A percentile compares a stretch with the other conserved stretches of the same genome.
phyloP scores from a whole-genome alignment of 2,797 vertebrate genomes.

The Lagocephalus sceleratus region DNA sequence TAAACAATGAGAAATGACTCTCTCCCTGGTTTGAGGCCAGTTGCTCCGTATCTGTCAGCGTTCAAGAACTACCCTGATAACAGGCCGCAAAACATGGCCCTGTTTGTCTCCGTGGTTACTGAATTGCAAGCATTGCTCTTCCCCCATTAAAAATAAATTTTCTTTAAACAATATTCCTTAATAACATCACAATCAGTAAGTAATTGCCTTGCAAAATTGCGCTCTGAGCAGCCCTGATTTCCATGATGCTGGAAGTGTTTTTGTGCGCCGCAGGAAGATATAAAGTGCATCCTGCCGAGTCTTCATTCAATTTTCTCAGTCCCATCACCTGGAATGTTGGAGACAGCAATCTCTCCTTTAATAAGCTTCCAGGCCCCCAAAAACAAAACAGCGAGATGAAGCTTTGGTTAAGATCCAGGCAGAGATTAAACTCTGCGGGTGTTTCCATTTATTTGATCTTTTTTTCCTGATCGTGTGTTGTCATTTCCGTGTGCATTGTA shows the following conservation, averaged over 20 bases:
- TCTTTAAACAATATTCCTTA: not conserved
- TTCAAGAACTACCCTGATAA: no score
- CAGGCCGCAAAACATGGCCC: no score
- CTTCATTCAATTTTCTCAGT: conserved; percentile 45
- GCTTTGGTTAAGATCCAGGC: conserved; percentile 37
- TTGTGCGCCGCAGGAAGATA: conserved; percentile 8
- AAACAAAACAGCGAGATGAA: conserved; percentile 17
- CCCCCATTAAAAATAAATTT: not conserved
- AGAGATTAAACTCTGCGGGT: conserved; percentile 37
- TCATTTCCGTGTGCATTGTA: conserved; percentile 9
- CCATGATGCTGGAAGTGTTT: conserved; percentile 18
- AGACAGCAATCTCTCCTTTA: conserved; percentile 27
- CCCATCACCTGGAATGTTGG: conserved; percentile 33
- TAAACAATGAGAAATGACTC: conserved; percentile 20
- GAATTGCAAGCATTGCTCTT: not conserved
- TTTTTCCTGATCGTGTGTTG: conserved; percentile 2
- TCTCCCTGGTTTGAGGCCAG: not conserved
- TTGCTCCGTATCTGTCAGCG: no score
- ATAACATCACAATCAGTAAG: conserved; percentile 13
- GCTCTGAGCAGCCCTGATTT: conserved; percentile 14
- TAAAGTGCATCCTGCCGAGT: conserved; percentile 27
- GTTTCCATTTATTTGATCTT: conserved; percentile 17
- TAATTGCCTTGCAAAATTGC: conserved; percentile 12
- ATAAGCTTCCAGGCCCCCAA: conserved; percentile 21
- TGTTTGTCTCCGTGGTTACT: not conserved